These are phyloP conservation scores for Craterocephalus amniculus DNA, from an alignment of 2,797 vertebrate species.

Conservation along the genomic window DNA sequence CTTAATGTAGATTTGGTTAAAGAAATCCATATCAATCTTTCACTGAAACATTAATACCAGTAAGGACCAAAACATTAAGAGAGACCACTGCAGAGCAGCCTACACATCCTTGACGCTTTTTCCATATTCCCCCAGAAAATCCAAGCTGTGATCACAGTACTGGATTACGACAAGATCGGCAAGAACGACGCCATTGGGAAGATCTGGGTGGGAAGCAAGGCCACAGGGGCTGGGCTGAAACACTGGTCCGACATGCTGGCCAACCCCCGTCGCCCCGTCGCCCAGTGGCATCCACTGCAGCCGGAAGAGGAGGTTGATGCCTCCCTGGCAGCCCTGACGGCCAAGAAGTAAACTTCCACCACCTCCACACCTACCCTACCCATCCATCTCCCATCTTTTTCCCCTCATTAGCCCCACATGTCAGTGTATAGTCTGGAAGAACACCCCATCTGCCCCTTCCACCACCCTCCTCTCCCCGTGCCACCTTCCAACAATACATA, in stretches of 20 bases:
- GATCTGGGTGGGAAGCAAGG: slow-evolving; percentile 93
- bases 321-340: slow-evolving; percentile 87
- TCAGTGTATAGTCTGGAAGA: slow-evolving; percentile 71
- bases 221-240: slow-evolving; percentile 91
- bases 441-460: slow-evolving; percentile 45
- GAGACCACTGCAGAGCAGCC: background rate
- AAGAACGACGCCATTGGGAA: slow-evolving; percentile 99
- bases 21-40: too few relatives aligned
- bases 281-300: slow-evolving; percentile 98
- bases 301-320: slow-evolving; percentile 96
- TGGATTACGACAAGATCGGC: slow-evolving; percentile 98
- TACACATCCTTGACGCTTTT: background rate
- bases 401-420: slow-evolving; percentile 49
- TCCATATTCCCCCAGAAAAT: slow-evolving; percentile 87
- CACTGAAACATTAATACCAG: too few relatives aligned
- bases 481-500: slow-evolving; percentile 68
- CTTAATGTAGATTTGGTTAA: too few relatives aligned
- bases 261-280: slow-evolving; percentile 95
- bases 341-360: slow-evolving; percentile 89
- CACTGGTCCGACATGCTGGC: slow-evolving; percentile 99
- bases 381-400: slow-evolving; percentile 54
- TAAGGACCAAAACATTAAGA: background rate
- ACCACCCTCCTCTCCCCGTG: slow-evolving; percentile 26
- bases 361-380: slow-evolving; percentile 43
- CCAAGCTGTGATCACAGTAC: slow-evolving; percentile 94